Conservation (phyloP, 2,797 vertebrate genomes). For the Neosalanx taihuensis region DNA sequence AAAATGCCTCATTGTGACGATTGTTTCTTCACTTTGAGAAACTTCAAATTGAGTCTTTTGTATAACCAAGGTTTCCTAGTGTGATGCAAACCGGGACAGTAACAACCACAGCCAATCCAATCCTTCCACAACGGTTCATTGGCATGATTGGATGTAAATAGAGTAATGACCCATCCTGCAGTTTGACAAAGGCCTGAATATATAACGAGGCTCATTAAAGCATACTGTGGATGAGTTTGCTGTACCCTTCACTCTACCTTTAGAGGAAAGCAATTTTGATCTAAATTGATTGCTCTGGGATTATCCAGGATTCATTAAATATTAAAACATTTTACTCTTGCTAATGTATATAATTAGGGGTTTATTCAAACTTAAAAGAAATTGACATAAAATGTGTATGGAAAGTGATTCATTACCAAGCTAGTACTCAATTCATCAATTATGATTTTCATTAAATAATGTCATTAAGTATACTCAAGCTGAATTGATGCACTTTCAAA, state of each 20-base stretch:
- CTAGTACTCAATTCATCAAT: conserved; percentile 69
- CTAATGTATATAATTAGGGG: conserved; percentile 86
- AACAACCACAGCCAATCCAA: conserved; percentile 58
- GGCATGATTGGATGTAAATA: conserved; percentile 80
- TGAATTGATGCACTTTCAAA: conserved; percentile 65
- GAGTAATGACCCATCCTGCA: conserved; percentile 81
- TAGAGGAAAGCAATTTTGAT: conserved; percentile 80
- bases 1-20: conserved; percentile 30
- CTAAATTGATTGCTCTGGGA: conserved; percentile 92
- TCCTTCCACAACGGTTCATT: conserved; percentile 63
- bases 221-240: conserved; percentile 75
- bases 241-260: conserved; percentile 72
- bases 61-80: conserved; percentile 40
- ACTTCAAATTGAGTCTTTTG: conserved; percentile 41
- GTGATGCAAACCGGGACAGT: conserved; percentile 40
- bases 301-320: conserved; percentile 89
- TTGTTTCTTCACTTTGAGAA: conserved; percentile 28
- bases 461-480: conserved; percentile 71
- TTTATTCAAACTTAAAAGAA: conserved; percentile 78
- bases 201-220: conserved; percentile 77
- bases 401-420: conserved; percentile 74
- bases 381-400: conserved; percentile 77
- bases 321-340: conserved; percentile 87
- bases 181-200: conserved; percentile 79
- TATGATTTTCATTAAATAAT: conserved; percentile 70